Evolutionary conservation across 2,113 vertebrate species (phyloP).

Genomic region (Labeo catla): DNA sequence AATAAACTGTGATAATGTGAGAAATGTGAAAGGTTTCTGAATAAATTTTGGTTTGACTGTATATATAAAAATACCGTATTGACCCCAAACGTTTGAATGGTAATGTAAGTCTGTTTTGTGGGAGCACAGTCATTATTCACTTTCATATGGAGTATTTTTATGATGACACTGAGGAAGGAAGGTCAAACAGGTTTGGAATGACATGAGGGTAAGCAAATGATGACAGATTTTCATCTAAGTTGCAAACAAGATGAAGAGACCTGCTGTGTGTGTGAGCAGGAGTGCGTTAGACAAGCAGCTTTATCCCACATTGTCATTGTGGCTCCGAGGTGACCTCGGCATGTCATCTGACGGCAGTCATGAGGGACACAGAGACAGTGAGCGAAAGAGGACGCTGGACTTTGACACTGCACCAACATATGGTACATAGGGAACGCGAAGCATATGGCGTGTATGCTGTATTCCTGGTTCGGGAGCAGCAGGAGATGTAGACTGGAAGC

Average conservation of each 20-base stretch:
- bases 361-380: constrained; percentile 17
- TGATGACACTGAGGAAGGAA: neutral
- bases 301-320: constrained; percentile 30
- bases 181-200: neutral
- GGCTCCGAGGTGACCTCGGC: constrained; percentile 40
- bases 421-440: constrained; percentile 48
- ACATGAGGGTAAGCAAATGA: neutral
- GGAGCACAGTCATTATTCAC: neutral
- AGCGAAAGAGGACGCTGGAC: constrained; percentile 21
- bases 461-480: constrained; percentile 47
- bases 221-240: neutral
- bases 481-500: constrained; percentile 41
- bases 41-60: too few species aligned
- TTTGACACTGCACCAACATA: constrained; percentile 44
- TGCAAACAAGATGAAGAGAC: constrained; percentile 15
- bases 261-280: neutral
- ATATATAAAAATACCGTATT: neutral
- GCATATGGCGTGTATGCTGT: constrained; percentile 52
- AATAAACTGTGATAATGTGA: too few species aligned
- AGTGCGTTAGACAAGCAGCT: neutral
- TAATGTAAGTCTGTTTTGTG: neutral
- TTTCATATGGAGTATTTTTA: constrained; percentile 3
- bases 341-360: constrained; percentile 43
- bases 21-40: too few species aligned
- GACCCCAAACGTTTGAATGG: neutral